Conservation (phyloP, 92 coral and sea anemone species). For the Epizoanthus ramosus region DNA sequence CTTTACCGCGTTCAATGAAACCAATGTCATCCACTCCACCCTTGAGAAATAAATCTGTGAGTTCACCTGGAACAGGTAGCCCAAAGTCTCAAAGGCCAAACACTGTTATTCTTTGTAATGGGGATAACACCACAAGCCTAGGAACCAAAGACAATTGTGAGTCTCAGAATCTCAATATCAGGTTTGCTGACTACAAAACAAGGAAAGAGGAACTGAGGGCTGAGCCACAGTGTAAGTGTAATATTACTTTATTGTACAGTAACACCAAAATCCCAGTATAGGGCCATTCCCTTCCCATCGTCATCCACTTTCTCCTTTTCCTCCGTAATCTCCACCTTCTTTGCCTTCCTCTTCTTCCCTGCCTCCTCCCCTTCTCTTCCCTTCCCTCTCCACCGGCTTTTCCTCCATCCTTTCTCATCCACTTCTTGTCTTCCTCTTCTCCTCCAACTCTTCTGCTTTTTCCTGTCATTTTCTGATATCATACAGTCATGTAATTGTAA, state of each 20-base stretch:
- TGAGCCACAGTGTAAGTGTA: not conserved
- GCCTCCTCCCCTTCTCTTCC: too few relatives aligned
- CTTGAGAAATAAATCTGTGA: not conserved
- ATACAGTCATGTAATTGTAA: too few relatives aligned
- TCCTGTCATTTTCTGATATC: too few relatives aligned
- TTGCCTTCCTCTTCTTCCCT: too few relatives aligned
- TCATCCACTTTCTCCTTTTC: too few relatives aligned
- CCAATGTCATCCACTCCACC: slow-evolving; percentile 3
- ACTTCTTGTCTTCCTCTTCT: too few relatives aligned
- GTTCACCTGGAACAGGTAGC: not conserved
- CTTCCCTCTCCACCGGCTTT: too few relatives aligned
- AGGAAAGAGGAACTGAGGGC: not conserved
- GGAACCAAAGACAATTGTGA: not conserved
- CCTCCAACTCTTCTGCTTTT: too few relatives aligned
- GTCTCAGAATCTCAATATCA: not conserved
- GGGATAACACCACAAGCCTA: not conserved
- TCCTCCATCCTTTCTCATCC: too few relatives aligned
- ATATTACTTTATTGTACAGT: not conserved
- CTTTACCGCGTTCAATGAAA: slow-evolving; percentile 28
- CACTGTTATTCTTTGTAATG: not conserved
- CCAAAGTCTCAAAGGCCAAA: not conserved
- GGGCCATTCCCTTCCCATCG: too few relatives aligned
- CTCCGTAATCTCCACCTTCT: too few relatives aligned
- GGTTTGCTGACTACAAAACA: not conserved
- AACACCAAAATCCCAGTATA: too few relatives aligned